Evolutionary conservation across 92 coral and sea anemone species (phyloP).

Genomic region (Actinernus sp.): DNA sequence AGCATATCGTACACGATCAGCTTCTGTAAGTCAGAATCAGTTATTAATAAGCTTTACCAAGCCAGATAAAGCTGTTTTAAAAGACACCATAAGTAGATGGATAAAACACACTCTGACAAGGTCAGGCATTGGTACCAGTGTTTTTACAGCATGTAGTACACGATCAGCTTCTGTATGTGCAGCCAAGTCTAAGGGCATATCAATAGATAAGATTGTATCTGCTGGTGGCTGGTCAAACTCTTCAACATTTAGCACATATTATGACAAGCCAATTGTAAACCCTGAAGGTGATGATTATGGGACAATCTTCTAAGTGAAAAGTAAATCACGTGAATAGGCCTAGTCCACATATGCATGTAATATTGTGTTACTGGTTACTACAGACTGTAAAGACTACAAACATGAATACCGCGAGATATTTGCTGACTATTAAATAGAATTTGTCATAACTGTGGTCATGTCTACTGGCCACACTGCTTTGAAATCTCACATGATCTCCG

Average conservation of each 20-base stretch:
- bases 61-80: constrained; percentile 9
- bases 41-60: constrained; percentile 28
- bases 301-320: too few relatives aligned
- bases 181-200: constrained; percentile 4
- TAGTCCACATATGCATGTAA: too few relatives aligned
- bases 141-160: constrained; percentile 12
- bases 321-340: too few relatives aligned
- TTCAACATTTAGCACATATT: too few relatives aligned
- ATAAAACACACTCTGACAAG: not conserved
- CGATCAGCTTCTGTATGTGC: constrained; percentile 16
- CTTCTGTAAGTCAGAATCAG: constrained; percentile 17
- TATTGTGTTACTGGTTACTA: too few relatives aligned
- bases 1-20: constrained; percentile 42
- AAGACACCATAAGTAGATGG: constrained; percentile 29
- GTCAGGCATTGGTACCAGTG: constrained; percentile 15
- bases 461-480: constrained; percentile 45
- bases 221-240: constrained; percentile 11
- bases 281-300: too few relatives aligned
- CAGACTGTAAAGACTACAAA: too few relatives aligned
- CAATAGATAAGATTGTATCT: constrained; percentile 9
- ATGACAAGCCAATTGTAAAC: too few relatives aligned
- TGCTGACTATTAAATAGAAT: too few relatives aligned
- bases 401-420: too few relatives aligned
- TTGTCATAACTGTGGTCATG: too few relatives aligned
- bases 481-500: too few relatives aligned